These are phyloP conservation scores for Papilio xuthus DNA, from an alignment of 1,140 invertebrate genomes.

Conservation along the genomic window DNA sequence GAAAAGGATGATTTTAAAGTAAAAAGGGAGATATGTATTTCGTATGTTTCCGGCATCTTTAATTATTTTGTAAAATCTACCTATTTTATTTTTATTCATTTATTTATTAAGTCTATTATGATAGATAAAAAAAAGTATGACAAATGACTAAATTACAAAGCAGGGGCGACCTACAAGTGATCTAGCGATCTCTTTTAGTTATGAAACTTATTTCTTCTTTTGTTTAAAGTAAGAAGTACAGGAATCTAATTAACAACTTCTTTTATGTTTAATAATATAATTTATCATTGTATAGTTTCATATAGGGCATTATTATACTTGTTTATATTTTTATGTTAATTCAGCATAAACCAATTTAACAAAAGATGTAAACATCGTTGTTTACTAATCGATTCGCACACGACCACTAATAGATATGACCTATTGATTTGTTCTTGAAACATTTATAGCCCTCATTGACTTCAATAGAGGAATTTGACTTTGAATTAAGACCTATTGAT, in stretches of 20 bases:
- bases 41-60: too few relatives aligned
- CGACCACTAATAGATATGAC: constrained; percentile 21
- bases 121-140: too few relatives aligned
- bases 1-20: too few relatives aligned
- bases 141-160: too few relatives aligned
- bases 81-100: too few relatives aligned
- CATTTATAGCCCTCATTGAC: constrained; percentile 17
- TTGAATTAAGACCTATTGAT: constrained; percentile 24
- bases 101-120: too few relatives aligned
- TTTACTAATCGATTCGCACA: constrained; percentile 11
- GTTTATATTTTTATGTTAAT: constrained; percentile 7
- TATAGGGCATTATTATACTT: neutral
- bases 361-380: neutral
- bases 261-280: neutral
- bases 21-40: too few relatives aligned
- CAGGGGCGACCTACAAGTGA: too few relatives aligned
- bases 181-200: too few relatives aligned
- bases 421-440: constrained; percentile 34
- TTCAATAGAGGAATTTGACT: constrained; percentile 29
- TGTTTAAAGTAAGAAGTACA: too few relatives aligned
- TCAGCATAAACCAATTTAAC: neutral
- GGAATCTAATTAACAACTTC: neutral
- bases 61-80: too few relatives aligned
- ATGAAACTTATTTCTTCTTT: too few relatives aligned
- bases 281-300: neutral